Evolutionary conservation across 2,888 invertebrate genomes (phyloP), one percentile per base, ranked within the genome.

Genomic region (Gandaritis pyraliata): DNA sequence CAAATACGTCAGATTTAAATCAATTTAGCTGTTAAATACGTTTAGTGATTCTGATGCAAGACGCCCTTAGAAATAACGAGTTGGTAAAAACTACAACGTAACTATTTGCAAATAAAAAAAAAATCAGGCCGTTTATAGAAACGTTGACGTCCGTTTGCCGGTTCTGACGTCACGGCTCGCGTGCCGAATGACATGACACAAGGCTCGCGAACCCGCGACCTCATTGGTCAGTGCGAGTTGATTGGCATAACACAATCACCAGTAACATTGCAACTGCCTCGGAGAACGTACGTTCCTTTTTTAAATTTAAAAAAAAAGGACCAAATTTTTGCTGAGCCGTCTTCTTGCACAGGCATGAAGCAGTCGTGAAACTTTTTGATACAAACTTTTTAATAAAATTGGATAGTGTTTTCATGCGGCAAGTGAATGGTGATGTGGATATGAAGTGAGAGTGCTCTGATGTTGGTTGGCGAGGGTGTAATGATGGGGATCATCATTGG

Each of bases 401-500:
- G 15, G 8, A 8, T 48, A 47, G 3, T 12, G 38, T 8, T 10
- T 45, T 33, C 11, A 15, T 18, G 49, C 33, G 12, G 33, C 11
- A 48, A 18, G 49, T 43, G 39, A 13, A 13, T 38, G 18, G 53
- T 51, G 48, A 48, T 45, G 55, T 60, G 61, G 58, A 52, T 65
- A 70, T 75, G 75, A 72, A 67, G 70, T 75, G 73, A 72, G 67
- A 71, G 72, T 69, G 71, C 64, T 68, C 69, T 66, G 67, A 76
- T 74, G 78, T 76, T 75, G 73, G 72, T 70, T 70, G 68, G 57
- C 68, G 72, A 41, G 57, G 53, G 65, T 63, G 76, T 65, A 68
- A 80, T 69, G 73, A 95, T 95, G 95, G 95, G 95, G 71, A 95
- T 95, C 82, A 95, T 95, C 72, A 94, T 95, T 70, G 95, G 95